Base-by-base conservation (phyloP, 92 coral and sea anemone species). In the Porites lobata region DNA sequence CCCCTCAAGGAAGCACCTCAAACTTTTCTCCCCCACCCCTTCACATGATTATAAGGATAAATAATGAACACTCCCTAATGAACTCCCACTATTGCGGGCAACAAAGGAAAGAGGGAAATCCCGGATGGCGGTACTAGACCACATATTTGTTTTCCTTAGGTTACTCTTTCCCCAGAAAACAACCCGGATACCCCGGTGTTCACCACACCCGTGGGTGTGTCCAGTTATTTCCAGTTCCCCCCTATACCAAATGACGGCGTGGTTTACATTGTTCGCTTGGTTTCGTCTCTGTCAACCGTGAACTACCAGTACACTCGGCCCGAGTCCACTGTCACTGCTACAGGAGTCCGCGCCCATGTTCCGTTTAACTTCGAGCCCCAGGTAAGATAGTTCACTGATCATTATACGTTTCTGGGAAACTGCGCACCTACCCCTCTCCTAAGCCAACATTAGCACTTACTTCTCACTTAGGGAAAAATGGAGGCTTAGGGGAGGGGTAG, bases 161-260 rank as follows among this genome's bases (percentile, higher is more conserved):
- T 96, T 18, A 73, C 94, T 75, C 77, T 96, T 87, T 96, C 89
- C 89, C 94, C 95, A 65, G 99, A 96, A 78, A 95, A 82, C 56
- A 95, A 96, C 69, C 92, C 94, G 75, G 99, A 96, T 53, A 85
- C 96, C 20, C 97, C 99, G 26, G 91, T 96, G 9, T 93, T 89
- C 65, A 93, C 96, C 62, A 93, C 99, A 4, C 72, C 91, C 26
- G 99, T 95, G 15, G 93, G 98, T 52, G 87, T 96, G 21, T 96
- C 99, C 29, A 92, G 99, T 63, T 96, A 95, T 67, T 96, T 96
- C 89, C 99, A 96, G 92, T 96, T 96, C 72, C 99, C 98, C 6
- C 90, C 98, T 4, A 94, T 96, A 9, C 97, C 98, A 63, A 96
- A 92, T 78, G 99, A 96, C 68, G 95, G 92, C 11, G 92, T 93